phyloP scores from a whole-genome alignment of 2,888 invertebrate species.

The Lasiommata megera region DNA sequence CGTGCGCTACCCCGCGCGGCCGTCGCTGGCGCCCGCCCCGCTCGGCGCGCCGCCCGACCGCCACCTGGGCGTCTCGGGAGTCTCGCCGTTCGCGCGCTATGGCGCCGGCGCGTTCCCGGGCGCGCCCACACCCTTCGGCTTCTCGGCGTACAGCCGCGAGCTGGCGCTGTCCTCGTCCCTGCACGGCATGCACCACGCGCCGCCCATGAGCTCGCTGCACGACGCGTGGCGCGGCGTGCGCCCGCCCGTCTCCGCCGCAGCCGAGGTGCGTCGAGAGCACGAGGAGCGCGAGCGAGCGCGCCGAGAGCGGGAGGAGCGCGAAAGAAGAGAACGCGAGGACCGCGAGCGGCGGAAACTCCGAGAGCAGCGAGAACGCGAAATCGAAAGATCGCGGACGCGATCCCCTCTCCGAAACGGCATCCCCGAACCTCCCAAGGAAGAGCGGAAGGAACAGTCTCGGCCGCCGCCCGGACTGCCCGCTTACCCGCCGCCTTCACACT shows the following conservation, averaged over 20 bases:
- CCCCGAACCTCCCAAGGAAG: conserved; percentile 67
- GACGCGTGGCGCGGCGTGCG: conserved; percentile 64
- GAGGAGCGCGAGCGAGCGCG: conserved; percentile 77
- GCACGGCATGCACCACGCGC: conserved; percentile 70
- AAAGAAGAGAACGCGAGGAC: conserved; percentile 80
- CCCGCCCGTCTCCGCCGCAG: conserved; percentile 53
- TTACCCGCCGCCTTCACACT: conserved; percentile 81
- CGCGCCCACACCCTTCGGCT: conserved; percentile 85
- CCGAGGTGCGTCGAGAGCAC: conserved; percentile 69
- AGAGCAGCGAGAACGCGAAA: conserved; percentile 79
- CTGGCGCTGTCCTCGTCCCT: conserved; percentile 74
- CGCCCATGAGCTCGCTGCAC: conserved; percentile 62
- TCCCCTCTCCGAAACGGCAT: conserved; percentile 89
- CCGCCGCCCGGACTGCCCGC: conserved; percentile 73
- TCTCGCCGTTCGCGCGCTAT: conserved; percentile 92
- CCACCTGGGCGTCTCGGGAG: conserved; percentile 77
- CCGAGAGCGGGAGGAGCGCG: conserved; percentile 83
- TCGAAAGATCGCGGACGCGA: conserved; percentile 84
- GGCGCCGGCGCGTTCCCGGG: conserved; percentile 83
- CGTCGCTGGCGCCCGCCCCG: conserved; percentile 39
- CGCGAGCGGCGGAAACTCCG: conserved; percentile 81
- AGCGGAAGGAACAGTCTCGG: conserved; percentile 78
- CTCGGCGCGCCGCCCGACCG: conserved; percentile 54
- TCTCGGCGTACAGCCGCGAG: conserved; percentile 86
- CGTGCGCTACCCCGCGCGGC: conserved; percentile 48